Evolutionary conservation across 2,888 invertebrate species (phyloP).

Genomic region (Heliconius ismenius): DNA sequence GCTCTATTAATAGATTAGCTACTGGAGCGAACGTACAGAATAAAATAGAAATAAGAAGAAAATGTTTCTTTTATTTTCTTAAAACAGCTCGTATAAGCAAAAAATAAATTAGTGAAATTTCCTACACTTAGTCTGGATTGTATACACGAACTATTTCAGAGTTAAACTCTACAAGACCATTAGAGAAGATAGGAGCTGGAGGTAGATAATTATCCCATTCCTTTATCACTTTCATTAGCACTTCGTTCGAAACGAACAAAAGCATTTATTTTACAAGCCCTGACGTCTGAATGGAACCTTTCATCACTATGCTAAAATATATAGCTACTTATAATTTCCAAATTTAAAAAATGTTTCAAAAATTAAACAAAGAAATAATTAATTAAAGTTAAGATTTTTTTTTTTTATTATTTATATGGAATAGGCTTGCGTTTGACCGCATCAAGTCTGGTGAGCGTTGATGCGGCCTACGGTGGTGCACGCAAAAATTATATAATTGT

Average conservation of each 20-base stretch:
- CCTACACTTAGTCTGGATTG: not conserved
- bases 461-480: too few species aligned
- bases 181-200: slow-evolving; percentile 25
- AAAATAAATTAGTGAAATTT: not conserved
- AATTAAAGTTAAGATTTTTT: too few species aligned
- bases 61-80: not conserved
- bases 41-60: not conserved
- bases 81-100: not conserved
- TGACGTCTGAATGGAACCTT: slow-evolving; percentile 25
- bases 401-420: too few species aligned
- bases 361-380: too few species aligned
- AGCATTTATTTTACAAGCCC: slow-evolving; percentile 29
- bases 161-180: slow-evolving; percentile 31
- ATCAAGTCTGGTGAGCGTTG: too few species aligned
- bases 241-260: slow-evolving; percentile 26
- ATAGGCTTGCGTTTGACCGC: too few species aligned
- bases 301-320: slow-evolving; percentile 15
- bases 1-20: slow-evolving; percentile 16
- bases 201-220: slow-evolving; percentile 37
- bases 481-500: too few species aligned
- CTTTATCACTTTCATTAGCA: slow-evolving; percentile 39
- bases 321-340: too few species aligned
- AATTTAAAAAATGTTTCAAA: not conserved
- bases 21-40: not conserved
- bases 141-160: not conserved